Evolutionary conservation across 1,140 invertebrate species (phyloP).

Genomic region (Antheraea pernyi): DNA sequence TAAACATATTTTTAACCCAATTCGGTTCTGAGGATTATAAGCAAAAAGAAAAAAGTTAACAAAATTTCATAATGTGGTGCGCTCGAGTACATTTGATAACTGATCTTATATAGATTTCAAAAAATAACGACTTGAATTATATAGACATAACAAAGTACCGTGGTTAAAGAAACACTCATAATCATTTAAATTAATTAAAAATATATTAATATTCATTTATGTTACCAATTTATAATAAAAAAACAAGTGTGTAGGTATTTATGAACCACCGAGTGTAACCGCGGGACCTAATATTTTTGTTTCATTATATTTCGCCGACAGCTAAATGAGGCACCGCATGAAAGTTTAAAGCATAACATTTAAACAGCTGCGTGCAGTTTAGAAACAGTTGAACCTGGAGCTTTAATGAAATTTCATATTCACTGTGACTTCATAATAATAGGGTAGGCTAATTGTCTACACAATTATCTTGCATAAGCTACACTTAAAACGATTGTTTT

Average conservation of each 20-base stretch:
- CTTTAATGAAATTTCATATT: slow-evolving; percentile 10
- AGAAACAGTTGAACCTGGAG: slow-evolving; percentile 1
- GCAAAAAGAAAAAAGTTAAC: no score
- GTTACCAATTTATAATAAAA: not conserved
- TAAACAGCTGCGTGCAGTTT: slow-evolving; percentile 11
- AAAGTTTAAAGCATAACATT: slow-evolving; percentile 16
- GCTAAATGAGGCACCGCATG: slow-evolving; percentile 2
- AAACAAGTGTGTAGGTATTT: not conserved
- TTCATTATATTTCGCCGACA: slow-evolving; percentile 19
- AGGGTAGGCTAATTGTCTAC: not conserved
- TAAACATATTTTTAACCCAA: no score
- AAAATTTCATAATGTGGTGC: no score
- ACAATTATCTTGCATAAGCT: not conserved
- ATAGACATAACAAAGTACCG: no score
- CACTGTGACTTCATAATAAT: not conserved
- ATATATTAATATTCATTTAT: no score
- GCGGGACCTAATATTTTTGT: slow-evolving; percentile 17
- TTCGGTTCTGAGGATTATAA: no score
- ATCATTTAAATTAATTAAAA: no score
- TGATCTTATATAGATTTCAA: no score
- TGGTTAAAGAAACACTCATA: no score
- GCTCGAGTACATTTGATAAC: no score
- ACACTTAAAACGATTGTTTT: not conserved
- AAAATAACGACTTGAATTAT: no score
- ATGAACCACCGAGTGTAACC: not conserved